Evolutionary conservation across 2,888 invertebrate genomes (phyloP).

Genomic region (Nemapogon koenigi): DNA sequence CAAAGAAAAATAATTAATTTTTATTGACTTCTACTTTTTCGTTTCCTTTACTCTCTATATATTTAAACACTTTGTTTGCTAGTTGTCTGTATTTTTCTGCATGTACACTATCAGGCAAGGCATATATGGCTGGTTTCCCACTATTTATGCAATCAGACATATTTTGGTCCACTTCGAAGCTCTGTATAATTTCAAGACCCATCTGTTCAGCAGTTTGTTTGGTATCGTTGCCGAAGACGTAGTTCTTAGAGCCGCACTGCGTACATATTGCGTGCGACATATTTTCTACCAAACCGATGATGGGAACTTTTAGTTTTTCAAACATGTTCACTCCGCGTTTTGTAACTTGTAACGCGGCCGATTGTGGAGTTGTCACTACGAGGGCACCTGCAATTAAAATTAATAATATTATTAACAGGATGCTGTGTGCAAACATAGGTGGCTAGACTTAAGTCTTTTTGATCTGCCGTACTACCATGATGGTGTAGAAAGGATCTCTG

Average conservation of each 20-base stretch:
- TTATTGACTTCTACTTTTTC: conserved; percentile 31
- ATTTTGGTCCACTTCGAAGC: conserved; percentile 74
- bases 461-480: too few relatives aligned
- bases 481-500: too few relatives aligned
- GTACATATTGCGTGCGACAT: conserved; percentile 84
- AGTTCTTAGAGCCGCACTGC: conserved; percentile 75
- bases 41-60: conserved; percentile 40
- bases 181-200: conserved; percentile 70
- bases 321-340: conserved; percentile 89
- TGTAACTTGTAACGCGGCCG: conserved; percentile 85
- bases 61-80: conserved; percentile 52
- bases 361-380: conserved; percentile 93
- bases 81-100: conserved; percentile 51
- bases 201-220: conserved; percentile 68
- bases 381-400: conserved; percentile 69
- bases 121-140: conserved; percentile 78
- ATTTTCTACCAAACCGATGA: conserved; percentile 90
- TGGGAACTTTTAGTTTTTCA: conserved; percentile 78
- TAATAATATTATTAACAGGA: background rate
- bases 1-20: too few relatives aligned
- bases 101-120: conserved; percentile 63
- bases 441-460: too few relatives aligned
- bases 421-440: too few relatives aligned
- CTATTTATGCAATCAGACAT: conserved; percentile 74
- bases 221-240: conserved; percentile 76